These are phyloP conservation scores for Takifugu ocellatus DNA, from an alignment of 2,797 vertebrate genomes.

Conservation along the genomic window DNA sequence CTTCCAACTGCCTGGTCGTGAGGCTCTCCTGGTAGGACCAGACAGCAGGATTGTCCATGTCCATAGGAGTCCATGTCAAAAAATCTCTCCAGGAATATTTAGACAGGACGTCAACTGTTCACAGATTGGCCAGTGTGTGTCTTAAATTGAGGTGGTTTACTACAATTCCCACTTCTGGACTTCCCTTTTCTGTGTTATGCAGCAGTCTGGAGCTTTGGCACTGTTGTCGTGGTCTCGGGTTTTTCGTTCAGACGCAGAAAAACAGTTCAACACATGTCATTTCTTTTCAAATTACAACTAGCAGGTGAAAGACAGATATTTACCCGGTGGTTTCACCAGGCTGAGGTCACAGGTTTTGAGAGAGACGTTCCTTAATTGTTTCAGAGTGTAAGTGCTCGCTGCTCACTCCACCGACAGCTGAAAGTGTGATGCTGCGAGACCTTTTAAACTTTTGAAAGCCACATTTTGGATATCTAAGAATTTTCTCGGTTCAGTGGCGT, in stretches of 20 bases:
- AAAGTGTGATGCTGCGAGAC: neutral
- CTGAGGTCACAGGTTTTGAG: slow-evolving; percentile 1
- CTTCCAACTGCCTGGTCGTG: slow-evolving; percentile 31
- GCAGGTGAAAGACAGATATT: slow-evolving; percentile 3
- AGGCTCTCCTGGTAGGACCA: slow-evolving; percentile 32
- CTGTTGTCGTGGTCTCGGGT: slow-evolving; percentile 4
- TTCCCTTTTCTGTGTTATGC: slow-evolving; percentile 37
- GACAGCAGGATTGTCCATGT: slow-evolving; percentile 56
- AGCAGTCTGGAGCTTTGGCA: neutral
- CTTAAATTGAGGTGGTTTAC: slow-evolving; percentile 26
- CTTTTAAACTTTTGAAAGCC: slow-evolving; percentile 1
- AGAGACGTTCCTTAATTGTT: neutral
- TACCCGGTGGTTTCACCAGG: slow-evolving; percentile 16
- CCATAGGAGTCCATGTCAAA: slow-evolving; percentile 59
- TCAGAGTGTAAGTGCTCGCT: neutral
- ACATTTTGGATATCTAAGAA: neutral
- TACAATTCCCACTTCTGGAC: slow-evolving; percentile 39
- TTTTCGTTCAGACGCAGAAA: slow-evolving; percentile 21
- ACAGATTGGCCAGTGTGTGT: slow-evolving; percentile 13
- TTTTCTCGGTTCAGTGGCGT: neutral
- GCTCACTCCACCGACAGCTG: neutral
- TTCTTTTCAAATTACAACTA: slow-evolving; percentile 18
- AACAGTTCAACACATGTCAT: slow-evolving; percentile 16
- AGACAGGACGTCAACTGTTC: slow-evolving; percentile 29
- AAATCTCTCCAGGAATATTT: slow-evolving; percentile 55